These are phyloP conservation scores for Tanaodytes sp. DNA, from an alignment of 2,888 invertebrate species.

Conservation along the genomic window DNA sequence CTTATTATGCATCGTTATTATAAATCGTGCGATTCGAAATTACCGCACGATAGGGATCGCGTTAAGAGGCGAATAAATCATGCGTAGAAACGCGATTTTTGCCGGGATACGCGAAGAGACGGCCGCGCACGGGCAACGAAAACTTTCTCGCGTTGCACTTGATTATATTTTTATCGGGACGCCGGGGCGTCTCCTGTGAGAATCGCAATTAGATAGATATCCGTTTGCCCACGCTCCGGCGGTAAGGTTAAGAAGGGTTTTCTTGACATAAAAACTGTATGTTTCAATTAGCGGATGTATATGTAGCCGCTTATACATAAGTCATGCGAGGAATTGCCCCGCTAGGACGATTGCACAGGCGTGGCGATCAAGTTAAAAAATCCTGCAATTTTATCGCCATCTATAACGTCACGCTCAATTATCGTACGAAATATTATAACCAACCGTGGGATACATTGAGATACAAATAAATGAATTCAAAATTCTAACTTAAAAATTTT, in stretches of 20 bases:
- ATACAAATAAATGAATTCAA: too few relatives aligned
- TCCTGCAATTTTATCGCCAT: background rate
- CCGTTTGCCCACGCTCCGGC: slow-evolving; percentile 39
- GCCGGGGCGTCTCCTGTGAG: slow-evolving; percentile 55
- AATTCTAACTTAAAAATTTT: too few relatives aligned
- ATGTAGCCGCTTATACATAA: slow-evolving; percentile 33
- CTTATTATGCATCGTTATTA: slow-evolving; percentile 3
- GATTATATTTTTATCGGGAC: slow-evolving; percentile 44
- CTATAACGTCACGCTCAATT: background rate
- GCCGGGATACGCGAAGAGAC: too few relatives aligned
- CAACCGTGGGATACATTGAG: too few relatives aligned
- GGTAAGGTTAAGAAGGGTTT: slow-evolving; percentile 55
- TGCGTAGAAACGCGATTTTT: too few relatives aligned
- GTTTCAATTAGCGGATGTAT: slow-evolving; percentile 55
- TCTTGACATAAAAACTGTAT: slow-evolving; percentile 59
- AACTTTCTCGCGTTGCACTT: slow-evolving; percentile 26
- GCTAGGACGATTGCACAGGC: slow-evolving; percentile 43
- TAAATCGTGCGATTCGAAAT: too few relatives aligned
- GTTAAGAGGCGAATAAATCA: too few relatives aligned
- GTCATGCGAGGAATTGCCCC: slow-evolving; percentile 35
- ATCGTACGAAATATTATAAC: too few relatives aligned
- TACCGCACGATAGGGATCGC: too few relatives aligned
- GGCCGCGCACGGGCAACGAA: background rate
- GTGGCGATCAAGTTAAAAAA: slow-evolving; percentile 25
- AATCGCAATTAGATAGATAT: slow-evolving; percentile 56